phyloP scores from a whole-genome alignment of 2,888 invertebrate species.

The Allolobophora icterica region DNA sequence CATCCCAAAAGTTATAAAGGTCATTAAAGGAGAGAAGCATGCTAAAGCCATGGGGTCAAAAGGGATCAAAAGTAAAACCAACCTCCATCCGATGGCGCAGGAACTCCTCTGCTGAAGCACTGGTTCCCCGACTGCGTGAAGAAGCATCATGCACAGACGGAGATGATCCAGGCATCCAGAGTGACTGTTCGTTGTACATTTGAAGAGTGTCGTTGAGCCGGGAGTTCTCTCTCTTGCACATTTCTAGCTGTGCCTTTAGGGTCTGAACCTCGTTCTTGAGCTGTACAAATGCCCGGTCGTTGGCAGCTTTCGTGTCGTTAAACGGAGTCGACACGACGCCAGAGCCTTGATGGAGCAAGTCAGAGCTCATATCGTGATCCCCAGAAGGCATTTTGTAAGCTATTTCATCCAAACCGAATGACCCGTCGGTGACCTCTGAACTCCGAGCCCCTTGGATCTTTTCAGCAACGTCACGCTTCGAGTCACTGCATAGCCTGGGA shows the following conservation, averaged over 20 bases:
- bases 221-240: conserved; percentile 14
- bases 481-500: background rate
- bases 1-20: too few relatives aligned
- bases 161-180: background rate
- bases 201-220: conserved; percentile 5
- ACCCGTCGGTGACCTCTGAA: background rate
- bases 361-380: background rate
- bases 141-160: background rate
- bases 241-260: conserved; percentile 27
- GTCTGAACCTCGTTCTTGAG: conserved; percentile 30
- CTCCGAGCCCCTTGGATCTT: background rate
- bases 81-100: background rate
- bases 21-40: background rate
- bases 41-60: background rate
- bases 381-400: background rate
- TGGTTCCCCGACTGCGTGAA: background rate
- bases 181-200: background rate
- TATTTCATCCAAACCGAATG: too few relatives aligned
- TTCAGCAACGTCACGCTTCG: background rate
- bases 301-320: background rate
- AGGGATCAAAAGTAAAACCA: background rate
- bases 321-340: conserved; percentile 21
- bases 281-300: background rate
- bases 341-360: background rate
- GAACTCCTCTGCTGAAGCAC: background rate